These are phyloP conservation scores for Schlechtendalia chinensis DNA, from an alignment of 1,140 invertebrate genomes.

Conservation along the genomic window DNA sequence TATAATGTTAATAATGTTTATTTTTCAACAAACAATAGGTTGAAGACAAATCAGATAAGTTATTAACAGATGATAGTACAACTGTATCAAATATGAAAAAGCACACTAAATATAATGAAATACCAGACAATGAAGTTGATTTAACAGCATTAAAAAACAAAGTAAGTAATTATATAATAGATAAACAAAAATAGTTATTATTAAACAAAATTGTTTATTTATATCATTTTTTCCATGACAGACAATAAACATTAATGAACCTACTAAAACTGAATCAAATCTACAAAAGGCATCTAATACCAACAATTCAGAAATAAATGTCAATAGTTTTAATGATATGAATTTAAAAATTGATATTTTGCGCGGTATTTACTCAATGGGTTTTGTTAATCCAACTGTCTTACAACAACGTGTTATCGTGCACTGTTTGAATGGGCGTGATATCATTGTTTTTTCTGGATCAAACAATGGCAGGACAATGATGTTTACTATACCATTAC, in stretches of 20 bases:
- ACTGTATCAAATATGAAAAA: neutral
- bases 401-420: slow-evolving; percentile 99
- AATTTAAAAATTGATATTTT: slow-evolving; percentile 89
- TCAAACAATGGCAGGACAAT: slow-evolving; percentile 99
- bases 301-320: neutral
- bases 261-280: neutral
- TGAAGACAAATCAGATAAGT: neutral
- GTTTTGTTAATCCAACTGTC: slow-evolving; percentile 99
- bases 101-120: neutral
- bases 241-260: neutral
- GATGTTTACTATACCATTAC: slow-evolving; percentile 97
- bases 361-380: slow-evolving; percentile 99
- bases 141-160: neutral
- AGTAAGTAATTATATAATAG: neutral
- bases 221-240: neutral
- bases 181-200: too few relatives aligned
- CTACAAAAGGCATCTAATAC: neutral
- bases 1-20: neutral
- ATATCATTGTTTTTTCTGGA: slow-evolving; percentile 98
- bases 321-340: slow-evolving; percentile 97
- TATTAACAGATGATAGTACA: neutral
- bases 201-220: too few relatives aligned
- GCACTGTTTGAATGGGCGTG: slow-evolving; percentile 91
- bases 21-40: neutral
- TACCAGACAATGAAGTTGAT: neutral